Conservation (phyloP, 2,888 invertebrate genomes). For the Eupsilia transversa region DNA sequence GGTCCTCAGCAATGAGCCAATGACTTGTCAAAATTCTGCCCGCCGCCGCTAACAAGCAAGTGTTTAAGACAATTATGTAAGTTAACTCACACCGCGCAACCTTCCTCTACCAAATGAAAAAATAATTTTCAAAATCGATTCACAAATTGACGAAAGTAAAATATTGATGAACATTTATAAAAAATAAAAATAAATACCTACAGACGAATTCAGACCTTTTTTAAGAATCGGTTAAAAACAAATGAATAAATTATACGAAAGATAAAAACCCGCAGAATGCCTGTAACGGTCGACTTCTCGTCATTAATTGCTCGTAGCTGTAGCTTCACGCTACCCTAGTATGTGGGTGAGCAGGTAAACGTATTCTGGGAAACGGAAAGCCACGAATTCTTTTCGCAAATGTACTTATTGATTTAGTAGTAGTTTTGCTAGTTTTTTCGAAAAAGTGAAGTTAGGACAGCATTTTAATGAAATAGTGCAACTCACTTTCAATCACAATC, state of each 20-base stretch:
- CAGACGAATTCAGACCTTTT: too few species aligned
- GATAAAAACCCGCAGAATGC: constrained; percentile 46
- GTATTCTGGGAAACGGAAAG: constrained; percentile 40
- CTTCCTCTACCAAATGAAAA: too few species aligned
- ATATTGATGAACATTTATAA: too few species aligned
- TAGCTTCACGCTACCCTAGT: constrained; percentile 59
- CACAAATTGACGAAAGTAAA: too few species aligned
- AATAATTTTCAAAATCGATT: too few species aligned
- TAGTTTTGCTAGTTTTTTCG: neutral
- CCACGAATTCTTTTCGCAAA: constrained; percentile 42
- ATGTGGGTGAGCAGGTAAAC: constrained; percentile 62
- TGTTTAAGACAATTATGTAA: too few species aligned
- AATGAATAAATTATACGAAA: constrained; percentile 34
- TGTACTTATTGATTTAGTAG: neutral
- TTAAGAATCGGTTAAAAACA: constrained; percentile 26
- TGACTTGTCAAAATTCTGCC: constrained; percentile 4
- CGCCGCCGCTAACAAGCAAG: constrained; percentile 3
- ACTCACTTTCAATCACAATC: neutral
- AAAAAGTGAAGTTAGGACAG: neutral
- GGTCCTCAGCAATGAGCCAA: neutral
- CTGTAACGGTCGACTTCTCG: constrained; percentile 58
- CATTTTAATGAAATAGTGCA: neutral
- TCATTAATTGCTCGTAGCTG: constrained; percentile 53
- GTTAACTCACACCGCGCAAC: too few species aligned
- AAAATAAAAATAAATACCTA: too few species aligned